Conservation (phyloP, 2,888 invertebrate species). For the Nebria brevicollis region DNA sequence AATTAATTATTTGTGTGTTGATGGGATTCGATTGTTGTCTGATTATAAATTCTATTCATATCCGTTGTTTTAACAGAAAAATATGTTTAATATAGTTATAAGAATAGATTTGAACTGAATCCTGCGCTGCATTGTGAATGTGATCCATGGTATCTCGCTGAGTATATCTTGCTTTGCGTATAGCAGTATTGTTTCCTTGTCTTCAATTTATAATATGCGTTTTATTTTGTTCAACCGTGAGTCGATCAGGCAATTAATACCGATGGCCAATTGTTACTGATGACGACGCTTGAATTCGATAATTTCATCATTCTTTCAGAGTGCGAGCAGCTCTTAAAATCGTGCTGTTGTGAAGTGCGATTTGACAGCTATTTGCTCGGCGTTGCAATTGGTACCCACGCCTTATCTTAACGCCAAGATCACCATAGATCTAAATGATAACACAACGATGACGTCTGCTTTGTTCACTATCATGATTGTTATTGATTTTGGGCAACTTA, state of each 20-base stretch:
- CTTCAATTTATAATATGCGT: slow-evolving; percentile 36
- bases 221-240: slow-evolving; percentile 38
- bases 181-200: slow-evolving; percentile 38
- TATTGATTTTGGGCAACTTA: background rate
- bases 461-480: background rate
- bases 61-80: background rate
- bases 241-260: slow-evolving; percentile 42
- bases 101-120: background rate
- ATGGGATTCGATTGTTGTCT: too few species aligned
- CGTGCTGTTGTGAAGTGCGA: slow-evolving; percentile 34
- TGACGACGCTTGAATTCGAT: slow-evolving; percentile 40
- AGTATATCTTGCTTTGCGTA: slow-evolving; percentile 22
- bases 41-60: too few species aligned
- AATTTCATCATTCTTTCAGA: slow-evolving; percentile 8
- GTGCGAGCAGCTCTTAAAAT: slow-evolving; percentile 9
- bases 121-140: background rate
- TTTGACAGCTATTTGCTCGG: slow-evolving; percentile 36
- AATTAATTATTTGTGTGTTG: too few species aligned
- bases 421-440: background rate
- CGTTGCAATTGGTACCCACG: background rate
- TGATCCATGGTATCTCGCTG: slow-evolving; percentile 23
- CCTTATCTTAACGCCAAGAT: slow-evolving; percentile 4
- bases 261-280: slow-evolving; percentile 39
- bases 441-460: background rate
- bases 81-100: background rate